These are phyloP conservation scores for Pelmatolapia mariae DNA, from an alignment of 2,113 vertebrate genomes.

Conservation along the genomic window DNA sequence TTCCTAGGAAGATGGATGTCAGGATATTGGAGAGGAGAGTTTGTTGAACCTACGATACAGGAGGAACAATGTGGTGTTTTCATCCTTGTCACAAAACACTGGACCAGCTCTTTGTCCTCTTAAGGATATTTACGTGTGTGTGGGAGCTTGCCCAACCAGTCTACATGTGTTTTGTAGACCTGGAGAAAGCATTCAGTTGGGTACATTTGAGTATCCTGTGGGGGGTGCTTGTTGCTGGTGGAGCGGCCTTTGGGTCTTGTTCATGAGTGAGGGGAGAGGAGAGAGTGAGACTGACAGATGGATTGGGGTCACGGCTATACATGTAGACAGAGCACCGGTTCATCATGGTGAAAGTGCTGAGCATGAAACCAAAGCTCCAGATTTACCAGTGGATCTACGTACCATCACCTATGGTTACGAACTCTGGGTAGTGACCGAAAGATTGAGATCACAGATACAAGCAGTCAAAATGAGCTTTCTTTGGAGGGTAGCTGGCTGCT, in stretches of 20 bases:
- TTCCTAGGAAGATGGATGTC: too few relatives aligned
- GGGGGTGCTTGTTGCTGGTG: neutral
- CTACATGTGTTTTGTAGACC: neutral
- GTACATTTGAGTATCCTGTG: neutral
- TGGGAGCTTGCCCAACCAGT: neutral
- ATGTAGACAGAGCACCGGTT: neutral
- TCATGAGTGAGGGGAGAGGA: neutral
- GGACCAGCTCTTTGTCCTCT: too few relatives aligned
- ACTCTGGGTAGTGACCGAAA: neutral
- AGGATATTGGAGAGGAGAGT: too few relatives aligned
- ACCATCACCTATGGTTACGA: neutral
- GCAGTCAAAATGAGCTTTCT: neutral
- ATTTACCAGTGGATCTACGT: neutral
- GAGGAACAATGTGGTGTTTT: too few relatives aligned
- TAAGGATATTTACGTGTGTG: too few relatives aligned
- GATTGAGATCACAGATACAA: neutral
- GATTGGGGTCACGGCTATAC: neutral
- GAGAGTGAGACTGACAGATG: neutral
- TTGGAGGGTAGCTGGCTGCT: neutral
- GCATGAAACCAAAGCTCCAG: neutral
- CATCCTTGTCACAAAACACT: too few relatives aligned
- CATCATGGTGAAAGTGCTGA: neutral
- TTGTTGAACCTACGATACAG: too few relatives aligned
- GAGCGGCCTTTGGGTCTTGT: neutral
- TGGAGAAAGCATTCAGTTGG: neutral